Base-by-base conservation (phyloP, 2,797 vertebrate genomes). In the Adrianichthys oophorus region DNA sequence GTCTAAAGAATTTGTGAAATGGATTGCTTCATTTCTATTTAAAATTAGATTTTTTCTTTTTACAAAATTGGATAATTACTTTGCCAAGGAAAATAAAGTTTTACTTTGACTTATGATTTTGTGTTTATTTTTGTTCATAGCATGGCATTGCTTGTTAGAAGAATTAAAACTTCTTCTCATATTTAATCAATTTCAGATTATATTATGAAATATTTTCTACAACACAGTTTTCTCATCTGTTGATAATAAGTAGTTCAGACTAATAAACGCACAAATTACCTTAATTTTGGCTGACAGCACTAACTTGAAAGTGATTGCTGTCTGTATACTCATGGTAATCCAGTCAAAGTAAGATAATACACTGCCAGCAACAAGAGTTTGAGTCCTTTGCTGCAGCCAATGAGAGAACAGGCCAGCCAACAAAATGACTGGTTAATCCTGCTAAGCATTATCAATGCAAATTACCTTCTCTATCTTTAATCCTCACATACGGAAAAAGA, bases 361-460 rank as follows among this genome's bases (percentile, higher is more conserved):
- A 70, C 63, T 47, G 45, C 66, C 16, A 46, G 64, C 8, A 2
- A 70, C 50, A 7, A 43, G 58, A 46, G 52, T 45, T 74, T 84
- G 64, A 74, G 53, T 47, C 52, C 32, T 1, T 37, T 48, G 19
- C 24, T 1, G 0, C 59, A 74, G 67, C 83, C 75, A 82, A 70
- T 84, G 59, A 68, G 54, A 79, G 60, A 47, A 68, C 44, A 41
- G 69, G 45, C 61, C 68, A 12, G 61, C 55, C 57, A 51, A 54
- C 51, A 37, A 74, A 76, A 62, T 59, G 67, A 79, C 57, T 69
- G 51, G 47, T 62, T 89, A 85, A 86, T 87, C 85, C 77, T 52
- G 57, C 50, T 4, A 15, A 52, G 68, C 62, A 60, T 70, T 76
- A 66, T 48, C 49, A 13, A 72, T 64, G 64, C 71, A 62, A 73